Base-by-base conservation (phyloP, 2,113 vertebrate genomes). In the Syngnathus scovelli region DNA sequence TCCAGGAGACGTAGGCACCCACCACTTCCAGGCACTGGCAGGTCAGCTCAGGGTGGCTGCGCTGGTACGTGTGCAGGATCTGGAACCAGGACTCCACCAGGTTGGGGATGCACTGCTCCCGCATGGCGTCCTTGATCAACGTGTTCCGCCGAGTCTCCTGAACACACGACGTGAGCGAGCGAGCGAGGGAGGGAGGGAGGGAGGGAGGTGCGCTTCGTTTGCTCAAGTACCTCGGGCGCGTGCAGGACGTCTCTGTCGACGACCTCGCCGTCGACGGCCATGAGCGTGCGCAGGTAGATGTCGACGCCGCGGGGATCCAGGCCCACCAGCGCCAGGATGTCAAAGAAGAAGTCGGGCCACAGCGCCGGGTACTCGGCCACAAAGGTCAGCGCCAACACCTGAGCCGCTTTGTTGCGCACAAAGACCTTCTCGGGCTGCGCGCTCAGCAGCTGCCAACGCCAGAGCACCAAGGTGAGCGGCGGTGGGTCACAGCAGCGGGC, bases 21-120 rank as follows among this genome's bases (percentile, higher is more conserved):
- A 99, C 93, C 81, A 98, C 96, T 93, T 98, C 97, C 94, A 99
- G 93, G 90, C 96, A 99, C 93, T 97, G 95, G 66, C 97, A 99
- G 8, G 96, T 98, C 86, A 99, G 90, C 90, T 99, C 96, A 3
- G 94, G 94, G 88, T 99, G 95, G 68, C 87, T 91, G 62, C 89
- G 94, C 82, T 99, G 96, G 81, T 96, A 98, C 6, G 93, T 94
- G 74, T 96, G 94, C 78, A 99, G 89, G 86, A 99, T 98, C 92
- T 98, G 96, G 90, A 95, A 98, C 97, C 97, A 99, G 0, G 97
- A 99, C 87, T 99, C 96, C 82, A 98, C 97, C 85, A 99, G 90
- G 82, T 89, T 93, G 76, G 94, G 96, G 91, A 98, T 95, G 92
- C 94, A 96, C 77, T 94, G 95, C 84, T 98, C 96, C 76, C 97